Evolutionary conservation across 2,797 vertebrate species (phyloP).

Genomic region (Sebastes cheni): DNA sequence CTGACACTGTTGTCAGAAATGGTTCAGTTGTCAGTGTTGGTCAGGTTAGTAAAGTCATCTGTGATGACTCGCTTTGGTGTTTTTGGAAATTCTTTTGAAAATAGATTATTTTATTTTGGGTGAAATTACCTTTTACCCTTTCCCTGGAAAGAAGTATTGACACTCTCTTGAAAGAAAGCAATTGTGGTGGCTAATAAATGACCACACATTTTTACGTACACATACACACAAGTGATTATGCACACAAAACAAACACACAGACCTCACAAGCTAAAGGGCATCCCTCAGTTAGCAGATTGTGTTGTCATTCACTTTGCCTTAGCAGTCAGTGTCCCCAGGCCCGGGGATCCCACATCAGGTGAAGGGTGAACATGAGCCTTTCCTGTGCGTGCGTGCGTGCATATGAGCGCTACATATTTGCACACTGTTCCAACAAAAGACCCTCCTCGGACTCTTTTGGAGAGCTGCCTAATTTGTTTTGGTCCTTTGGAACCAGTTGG

Average conservation of each 20-base stretch:
- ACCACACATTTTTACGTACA: not conserved
- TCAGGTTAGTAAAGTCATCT: conserved; percentile 23
- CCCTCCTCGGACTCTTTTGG: conserved; percentile 73
- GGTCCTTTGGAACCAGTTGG: conserved; percentile 70
- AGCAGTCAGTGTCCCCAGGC: conserved; percentile 1
- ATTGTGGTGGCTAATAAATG: not conserved
- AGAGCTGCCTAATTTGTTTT: conserved; percentile 83
- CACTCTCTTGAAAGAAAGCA: not conserved
- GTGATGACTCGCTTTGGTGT: not conserved
- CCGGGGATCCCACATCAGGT: conserved; percentile 24
- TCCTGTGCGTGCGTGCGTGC: not conserved
- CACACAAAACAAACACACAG: not conserved
- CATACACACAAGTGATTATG: not conserved
- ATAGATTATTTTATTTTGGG: not conserved
- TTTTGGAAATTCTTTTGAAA: not conserved
- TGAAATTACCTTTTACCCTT: not conserved
- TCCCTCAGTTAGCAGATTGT: not conserved
- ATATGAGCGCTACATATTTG: not conserved
- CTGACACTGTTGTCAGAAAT: conserved; percentile 10
- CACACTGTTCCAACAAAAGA: conserved; percentile 61
- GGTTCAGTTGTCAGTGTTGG: conserved; percentile 7
- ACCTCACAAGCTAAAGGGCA: not conserved
- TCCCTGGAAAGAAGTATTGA: not conserved
- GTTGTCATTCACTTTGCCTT: conserved; percentile 9
- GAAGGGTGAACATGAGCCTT: conserved; percentile 9